Evolutionary conservation across 2,113 vertebrate genomes (phyloP), one percentile per base, ranked within the genome.

Genomic region (Cariama cristata): DNA sequence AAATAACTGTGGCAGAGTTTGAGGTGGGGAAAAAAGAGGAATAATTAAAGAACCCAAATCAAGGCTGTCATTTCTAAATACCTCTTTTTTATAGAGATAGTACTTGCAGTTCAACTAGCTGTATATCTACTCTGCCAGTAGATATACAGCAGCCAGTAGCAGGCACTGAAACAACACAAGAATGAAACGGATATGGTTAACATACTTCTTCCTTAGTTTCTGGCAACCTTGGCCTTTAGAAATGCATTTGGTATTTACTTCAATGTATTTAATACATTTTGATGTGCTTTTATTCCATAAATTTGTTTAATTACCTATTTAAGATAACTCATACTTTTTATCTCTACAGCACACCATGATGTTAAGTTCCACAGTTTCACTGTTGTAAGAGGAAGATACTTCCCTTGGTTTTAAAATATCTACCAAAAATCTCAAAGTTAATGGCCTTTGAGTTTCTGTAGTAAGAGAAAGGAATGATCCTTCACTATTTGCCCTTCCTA

Each of bases 201-300:
- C 9, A 14, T 35, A 22, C 5, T 72, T 88, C 17, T 68, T 9
- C 33, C 8, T 69, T 69, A 42, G 14, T 58, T 84, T 81, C 52
- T 74, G 26, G 27, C 11, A 71, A 5, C 30, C 22, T 45, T 69
- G 50, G 18, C 14, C 32, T 79, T 80, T 50, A 56, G 40, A 74
- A 81, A 52, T 9, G 52, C n/a, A 24, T 8, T 13, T 44, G 21
- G 14, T 79, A 47, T 63, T 75, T 85, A 38, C 14, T 52, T 63
- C 10, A 30, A 10, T 72, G 33, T 28, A 26, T 67, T 60, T 59
- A 59, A 63, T 53, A 13, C 2, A 3, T 32, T 11, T 71, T 22
- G 38, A 67, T 74, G 16, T 12, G n/a, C 3, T 28, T 55, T 2
- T 24, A 11, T 47, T 60, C 0, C 2, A 27, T 56, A 4, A 4